Evolutionary conservation across 2,797 vertebrate genomes (phyloP).

Genomic region (Thaleichthys pacificus): DNA sequence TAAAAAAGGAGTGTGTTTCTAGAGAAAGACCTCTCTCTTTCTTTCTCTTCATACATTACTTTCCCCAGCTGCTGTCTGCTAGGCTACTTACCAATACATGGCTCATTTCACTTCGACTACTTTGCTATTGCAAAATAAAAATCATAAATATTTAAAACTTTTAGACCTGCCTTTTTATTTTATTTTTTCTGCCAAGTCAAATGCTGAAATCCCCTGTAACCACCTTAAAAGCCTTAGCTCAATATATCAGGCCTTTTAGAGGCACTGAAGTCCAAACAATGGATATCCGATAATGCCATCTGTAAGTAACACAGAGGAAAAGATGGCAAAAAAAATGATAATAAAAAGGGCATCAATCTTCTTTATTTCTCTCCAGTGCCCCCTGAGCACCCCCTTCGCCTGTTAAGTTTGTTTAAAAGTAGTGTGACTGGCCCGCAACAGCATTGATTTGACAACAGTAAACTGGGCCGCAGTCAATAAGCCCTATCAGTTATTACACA

Average conservation of each 20-base stretch:
- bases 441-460: constrained; percentile 80
- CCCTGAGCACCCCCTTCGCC: constrained; percentile 65
- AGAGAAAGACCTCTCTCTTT: constrained; percentile 49
- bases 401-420: constrained; percentile 79
- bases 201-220: constrained; percentile 77
- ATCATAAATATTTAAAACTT: constrained; percentile 80
- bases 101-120: constrained; percentile 58
- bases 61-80: constrained; percentile 57
- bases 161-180: constrained; percentile 70
- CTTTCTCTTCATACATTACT: constrained; percentile 10
- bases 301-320: constrained; percentile 80
- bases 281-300: constrained; percentile 81
- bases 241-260: constrained; percentile 81
- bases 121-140: constrained; percentile 56
- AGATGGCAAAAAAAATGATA: constrained; percentile 75
- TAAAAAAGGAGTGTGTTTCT: constrained; percentile 46
- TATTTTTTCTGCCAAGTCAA: constrained; percentile 73
- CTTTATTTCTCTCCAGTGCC: constrained; percentile 77
- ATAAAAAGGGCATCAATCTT: constrained; percentile 84
- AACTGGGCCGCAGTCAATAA: constrained; percentile 75
- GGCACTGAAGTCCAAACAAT: constrained; percentile 79
- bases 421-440: constrained; percentile 67
- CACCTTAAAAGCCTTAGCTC: constrained; percentile 80
- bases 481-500: constrained; percentile 80
- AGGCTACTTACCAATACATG: constrained; percentile 63